phyloP scores from a whole-genome alignment of 1,140 invertebrate species.

The Eufriesea mexicana region DNA sequence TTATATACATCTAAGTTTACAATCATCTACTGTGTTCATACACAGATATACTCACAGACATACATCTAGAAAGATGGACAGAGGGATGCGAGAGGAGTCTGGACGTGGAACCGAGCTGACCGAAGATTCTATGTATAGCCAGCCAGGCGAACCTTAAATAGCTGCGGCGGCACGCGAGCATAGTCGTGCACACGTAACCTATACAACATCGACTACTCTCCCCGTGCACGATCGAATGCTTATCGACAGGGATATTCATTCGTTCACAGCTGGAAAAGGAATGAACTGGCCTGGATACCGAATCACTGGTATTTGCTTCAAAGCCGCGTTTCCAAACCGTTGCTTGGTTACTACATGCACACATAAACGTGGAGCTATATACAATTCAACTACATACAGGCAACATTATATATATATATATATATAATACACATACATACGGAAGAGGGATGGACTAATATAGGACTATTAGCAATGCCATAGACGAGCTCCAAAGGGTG shows the following conservation, averaged over 20 bases:
- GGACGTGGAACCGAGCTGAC: conserved; percentile 74
- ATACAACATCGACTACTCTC: conserved; percentile 33
- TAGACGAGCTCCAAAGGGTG: neutral
- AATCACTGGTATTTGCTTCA: neutral
- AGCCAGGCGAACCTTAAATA: conserved; percentile 81
- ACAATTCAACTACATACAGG: neutral
- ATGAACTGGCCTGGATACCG: conserved; percentile 21
- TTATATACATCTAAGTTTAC: neutral
- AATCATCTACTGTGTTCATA: neutral
- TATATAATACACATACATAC: neutral
- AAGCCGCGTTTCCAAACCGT: neutral
- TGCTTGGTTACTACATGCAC: neutral
- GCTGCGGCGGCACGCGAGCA: conserved; percentile 61
- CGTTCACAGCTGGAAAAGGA: neutral
- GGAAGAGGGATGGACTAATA: neutral
- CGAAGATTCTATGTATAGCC: conserved; percentile 81
- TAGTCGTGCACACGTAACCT: conserved; percentile 49
- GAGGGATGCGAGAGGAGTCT: conserved; percentile 39
- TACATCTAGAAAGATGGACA: neutral
- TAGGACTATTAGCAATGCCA: neutral
- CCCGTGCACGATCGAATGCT: neutral
- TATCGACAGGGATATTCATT: neutral
- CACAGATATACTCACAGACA: conserved; percentile 30
- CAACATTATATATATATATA: neutral
- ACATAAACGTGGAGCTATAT: neutral